Conservation (phyloP, 2,888 invertebrate species). For the Caenorhabditis macrosperma region DNA sequence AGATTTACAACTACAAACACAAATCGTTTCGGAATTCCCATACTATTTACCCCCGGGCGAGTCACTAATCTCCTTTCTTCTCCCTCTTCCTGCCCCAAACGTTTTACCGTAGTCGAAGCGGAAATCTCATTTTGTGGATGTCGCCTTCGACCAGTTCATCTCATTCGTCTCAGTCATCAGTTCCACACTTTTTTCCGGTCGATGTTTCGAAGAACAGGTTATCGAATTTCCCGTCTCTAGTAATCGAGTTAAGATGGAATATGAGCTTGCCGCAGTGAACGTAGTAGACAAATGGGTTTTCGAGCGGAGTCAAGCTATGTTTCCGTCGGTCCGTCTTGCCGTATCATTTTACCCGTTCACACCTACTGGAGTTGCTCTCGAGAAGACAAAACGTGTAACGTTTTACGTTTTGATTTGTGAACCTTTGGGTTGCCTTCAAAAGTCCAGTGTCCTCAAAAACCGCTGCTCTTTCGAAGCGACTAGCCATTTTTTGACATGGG, state of each 20-base stretch:
- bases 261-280: conserved; percentile 43
- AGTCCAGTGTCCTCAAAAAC: background rate
- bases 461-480: background rate
- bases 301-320: conserved; percentile 26
- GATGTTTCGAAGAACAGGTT: conserved; percentile 45
- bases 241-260: conserved; percentile 55
- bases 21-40: conserved; percentile 33
- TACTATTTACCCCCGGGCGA: conserved; percentile 42
- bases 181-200: conserved; percentile 15
- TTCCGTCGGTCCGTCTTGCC: conserved; percentile 22
- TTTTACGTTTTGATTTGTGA: conserved; percentile 50
- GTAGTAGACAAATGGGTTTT: conserved; percentile 44
- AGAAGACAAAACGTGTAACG: conserved; percentile 5
- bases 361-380: conserved; percentile 35
- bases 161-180: background rate
- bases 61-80: conserved; percentile 41
- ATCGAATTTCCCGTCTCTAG: conserved; percentile 51
- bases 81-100: conserved; percentile 1
- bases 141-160: background rate
- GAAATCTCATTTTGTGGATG: background rate
- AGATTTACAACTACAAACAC: conserved; percentile 47
- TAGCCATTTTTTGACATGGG: background rate
- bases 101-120: conserved; percentile 23
- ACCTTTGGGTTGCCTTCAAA: conserved; percentile 1
- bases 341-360: conserved; percentile 55